Evolutionary conservation across 2,797 vertebrate genomes (phyloP), one percentile per base, ranked within the genome.

Genomic region (Loriculus beryllinus): DNA sequence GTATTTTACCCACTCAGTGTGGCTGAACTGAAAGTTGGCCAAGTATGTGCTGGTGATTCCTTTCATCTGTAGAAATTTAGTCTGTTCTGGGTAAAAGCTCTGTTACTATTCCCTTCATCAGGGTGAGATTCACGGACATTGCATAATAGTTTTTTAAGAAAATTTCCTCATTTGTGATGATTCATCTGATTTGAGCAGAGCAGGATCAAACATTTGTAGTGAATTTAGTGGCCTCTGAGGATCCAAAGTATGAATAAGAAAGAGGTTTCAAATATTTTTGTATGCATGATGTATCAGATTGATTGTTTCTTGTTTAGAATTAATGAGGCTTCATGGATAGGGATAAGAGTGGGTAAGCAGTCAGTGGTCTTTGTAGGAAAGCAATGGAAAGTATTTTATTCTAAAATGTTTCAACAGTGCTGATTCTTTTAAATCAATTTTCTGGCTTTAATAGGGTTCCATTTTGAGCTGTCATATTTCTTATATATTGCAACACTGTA

Each of bases 351-450:
- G 59, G 42, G 70, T 88, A 59, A 91, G 45, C 22, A 89, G 51
- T 70, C 54, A 62, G 70, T 83, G 88, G 90, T 93, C 67, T 87
- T 90, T 83, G 47, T 65, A 83, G 76, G 47, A 82, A 80, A 70
- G 49, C 35, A 87, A 76, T 29, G 23, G 59, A 54, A 71, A 75
- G 42, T 71, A 47, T 85, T 94, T 94, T 88, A 77, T 86, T 85
- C 45, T 86, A 59, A 90, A 91, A 86, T 65, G 25, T 86, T 93
- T 95, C 72, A 89, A 51, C 31, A 69, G 49, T 65, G 19, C 47
- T 70, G 42, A 87, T 90, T 88, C 80, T 93, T 92, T 65, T 59
- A 90, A 90, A 93, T 80, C 83, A 82, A 37, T 90, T 96, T 90
- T 93, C 82, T 95, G 43, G 33, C 47, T 82, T 93, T 94, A 91